These are phyloP conservation scores for Sitophilus oryzae DNA, from an alignment of 1,140 invertebrate genomes.

Conservation along the genomic window DNA sequence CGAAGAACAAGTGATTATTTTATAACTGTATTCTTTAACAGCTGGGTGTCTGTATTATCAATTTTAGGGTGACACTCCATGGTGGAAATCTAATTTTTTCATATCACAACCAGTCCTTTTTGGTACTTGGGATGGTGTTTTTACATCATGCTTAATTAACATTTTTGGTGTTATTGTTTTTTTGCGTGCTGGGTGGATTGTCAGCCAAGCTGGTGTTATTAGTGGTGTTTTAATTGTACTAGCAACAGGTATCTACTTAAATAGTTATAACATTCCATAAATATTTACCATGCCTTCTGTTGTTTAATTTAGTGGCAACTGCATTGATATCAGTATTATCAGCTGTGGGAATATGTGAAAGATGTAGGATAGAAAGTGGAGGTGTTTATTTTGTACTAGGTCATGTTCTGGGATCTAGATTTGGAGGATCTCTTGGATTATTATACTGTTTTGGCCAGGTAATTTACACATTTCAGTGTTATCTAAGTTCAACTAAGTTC, in stretches of 20 bases:
- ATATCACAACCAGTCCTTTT: conserved; percentile 90
- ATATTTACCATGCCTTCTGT: conserved; percentile 5
- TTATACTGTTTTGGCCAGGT: conserved; percentile 95
- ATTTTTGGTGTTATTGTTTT: conserved; percentile 97
- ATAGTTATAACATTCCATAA: too few relatives aligned
- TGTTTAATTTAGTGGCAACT: conserved; percentile 64
- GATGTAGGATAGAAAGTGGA: conserved; percentile 89
- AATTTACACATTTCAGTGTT: conserved; percentile 23
- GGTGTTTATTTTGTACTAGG: conserved; percentile 93
- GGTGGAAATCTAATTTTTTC: conserved; percentile 92
- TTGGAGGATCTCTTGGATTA: conserved; percentile 86
- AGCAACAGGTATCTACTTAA: conserved; percentile 68
- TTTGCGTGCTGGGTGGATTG: conserved; percentile 93
- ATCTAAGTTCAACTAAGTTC: conserved; percentile 2
- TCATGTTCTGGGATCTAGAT: conserved; percentile 86
- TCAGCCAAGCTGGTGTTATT: conserved; percentile 87
- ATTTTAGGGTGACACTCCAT: conserved; percentile 66
- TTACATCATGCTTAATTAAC: conserved; percentile 90
- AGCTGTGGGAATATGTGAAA: conserved; percentile 91
- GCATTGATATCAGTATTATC: conserved; percentile 87
- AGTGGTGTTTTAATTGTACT: conserved; percentile 84
- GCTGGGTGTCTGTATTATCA: conserved; percentile 42
- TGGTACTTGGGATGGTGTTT: conserved; percentile 97
- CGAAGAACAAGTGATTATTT: conserved; percentile 64
- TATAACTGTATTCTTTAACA: conserved; percentile 8